Base-by-base conservation (phyloP, 2,113 vertebrate genomes). In the Centropus bengalensis region DNA sequence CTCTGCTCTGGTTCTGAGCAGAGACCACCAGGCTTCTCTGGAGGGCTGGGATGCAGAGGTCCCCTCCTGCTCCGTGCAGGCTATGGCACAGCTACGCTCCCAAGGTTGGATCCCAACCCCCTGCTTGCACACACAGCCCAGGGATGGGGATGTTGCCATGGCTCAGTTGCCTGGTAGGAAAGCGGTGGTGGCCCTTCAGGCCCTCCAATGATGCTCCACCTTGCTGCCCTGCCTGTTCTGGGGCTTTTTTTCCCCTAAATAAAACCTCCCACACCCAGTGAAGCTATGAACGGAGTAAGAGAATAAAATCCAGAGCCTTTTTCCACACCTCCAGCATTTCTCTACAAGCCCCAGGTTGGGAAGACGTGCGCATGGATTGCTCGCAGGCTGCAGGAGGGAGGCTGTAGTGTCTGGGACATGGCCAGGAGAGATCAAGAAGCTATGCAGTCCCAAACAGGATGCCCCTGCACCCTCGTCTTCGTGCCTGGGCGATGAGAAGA, bases 371-470 rank as follows among this genome's bases (percentile, higher is more conserved):
- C 1, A 0, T 5, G 28, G 14, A 6, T 38, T 9, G 44, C 56
- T 68, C 54, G 20, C 51, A 47, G 77, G 49, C 44, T 49, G 60
- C 7, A 1, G 1, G 6, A 26, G 6, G 5, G 47, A 36, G n/a
- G 5, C 10, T 13, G 36, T 14, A 28, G 49, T 1, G 2, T 1
- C 68, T 30, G 8, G 27, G 32, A 38, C 8, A 1, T 0, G 21
- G 17, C 30, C 3, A 8, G 51, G 38, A 80, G 24, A 28, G 1
- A 1, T 0, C 36, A 22, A 30, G n/a, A 3, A 27, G 6, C 45
- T 5, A 0, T 3, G 24, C 0, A 1, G 69, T 16, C 52, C 1
- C 0, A 1, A 3, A 6, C 0, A 1, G 55, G 67, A 7, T 13
- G 33, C 30, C 2, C 16, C 26, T 58, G 27, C 58, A 38, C 22